Percentiles rank a stretch among this genome's conserved stretches.
phyloP scores from a whole-genome alignment of 2,797 vertebrate species.

The Myiothlypis coronata region DNA sequence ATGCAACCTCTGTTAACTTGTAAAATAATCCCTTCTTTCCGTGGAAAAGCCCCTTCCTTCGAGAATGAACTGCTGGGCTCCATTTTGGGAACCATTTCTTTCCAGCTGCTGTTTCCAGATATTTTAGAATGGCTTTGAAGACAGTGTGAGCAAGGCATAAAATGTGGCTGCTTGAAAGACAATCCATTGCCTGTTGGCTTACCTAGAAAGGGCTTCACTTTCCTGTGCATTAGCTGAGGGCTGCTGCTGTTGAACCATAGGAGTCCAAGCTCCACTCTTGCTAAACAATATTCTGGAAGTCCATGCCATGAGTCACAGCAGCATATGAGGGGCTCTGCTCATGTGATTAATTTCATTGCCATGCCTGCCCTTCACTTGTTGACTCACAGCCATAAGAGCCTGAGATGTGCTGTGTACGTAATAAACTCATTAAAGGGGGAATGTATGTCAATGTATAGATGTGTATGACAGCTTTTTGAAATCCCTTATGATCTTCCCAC shows the following conservation, averaged over 20 bases:
- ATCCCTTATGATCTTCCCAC: slow-evolving; percentile 34
- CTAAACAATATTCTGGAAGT: slow-evolving; percentile 12
- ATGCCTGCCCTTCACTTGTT: neutral
- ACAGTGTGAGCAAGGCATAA: neutral
- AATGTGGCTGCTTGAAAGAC: neutral
- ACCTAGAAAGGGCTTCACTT: slow-evolving; percentile 14
- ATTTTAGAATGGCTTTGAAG: neutral
- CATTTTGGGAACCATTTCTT: slow-evolving; percentile 4
- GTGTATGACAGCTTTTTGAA: neutral
- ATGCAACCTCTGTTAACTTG: slow-evolving; percentile 32
- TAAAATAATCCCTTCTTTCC: slow-evolving; percentile 15
- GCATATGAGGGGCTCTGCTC: neutral
- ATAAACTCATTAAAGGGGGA: neutral
- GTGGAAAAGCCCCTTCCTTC: slow-evolving; percentile 24
- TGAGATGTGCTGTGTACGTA: neutral
- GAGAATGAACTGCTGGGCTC: neutral
- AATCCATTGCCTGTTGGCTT: neutral
- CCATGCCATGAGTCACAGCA: neutral
- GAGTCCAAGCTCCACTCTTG: neutral
- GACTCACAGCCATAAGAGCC: neutral
- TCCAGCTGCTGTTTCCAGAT: slow-evolving; percentile 17
- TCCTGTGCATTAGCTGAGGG: neutral
- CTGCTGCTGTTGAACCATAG: neutral
- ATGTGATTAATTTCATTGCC: slow-evolving; percentile 4
- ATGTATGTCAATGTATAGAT: neutral